A percentile compares a stretch with the other conserved stretches of the same genome.
Evolutionary conservation across 2,113 vertebrate genomes (phyloP).

Genomic region (Lophotis ruficrista): DNA sequence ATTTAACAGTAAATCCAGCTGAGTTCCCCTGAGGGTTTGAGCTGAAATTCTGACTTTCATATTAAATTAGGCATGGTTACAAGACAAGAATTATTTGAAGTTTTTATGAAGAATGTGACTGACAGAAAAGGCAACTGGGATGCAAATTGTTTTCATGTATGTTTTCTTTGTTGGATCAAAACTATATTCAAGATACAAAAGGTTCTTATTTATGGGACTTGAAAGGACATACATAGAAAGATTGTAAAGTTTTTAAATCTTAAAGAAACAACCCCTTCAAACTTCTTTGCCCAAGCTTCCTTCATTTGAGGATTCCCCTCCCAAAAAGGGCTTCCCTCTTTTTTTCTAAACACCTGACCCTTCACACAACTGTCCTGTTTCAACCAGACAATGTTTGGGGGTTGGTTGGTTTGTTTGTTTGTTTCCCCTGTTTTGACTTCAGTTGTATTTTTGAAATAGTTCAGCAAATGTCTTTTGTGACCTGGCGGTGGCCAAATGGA

Average conservation of each 20-base stretch:
- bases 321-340: rapidly evolving
- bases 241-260: not conserved
- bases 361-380: not conserved
- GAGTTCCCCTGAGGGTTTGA: not conserved
- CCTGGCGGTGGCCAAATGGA: not conserved
- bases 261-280: rapidly evolving
- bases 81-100: conserved; percentile 33
- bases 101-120: conserved; percentile 22
- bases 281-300: not conserved
- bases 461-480: not conserved
- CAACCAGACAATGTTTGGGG: not conserved
- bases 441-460: not conserved
- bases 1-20: not conserved
- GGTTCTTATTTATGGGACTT: not conserved
- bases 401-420: not conserved
- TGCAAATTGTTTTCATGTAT: not conserved
- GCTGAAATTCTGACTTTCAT: conserved; percentile 50
- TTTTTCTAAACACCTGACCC: not conserved
- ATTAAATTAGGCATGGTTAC: conserved; percentile 46
- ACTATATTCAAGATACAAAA: not conserved
- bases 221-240: not conserved
- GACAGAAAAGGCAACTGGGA: not conserved
- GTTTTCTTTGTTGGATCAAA: not conserved
- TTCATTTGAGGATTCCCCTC: not conserved
- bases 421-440: not conserved